phyloP scores from a whole-genome alignment of 2,797 vertebrate genomes.

The Pampus argenteus region DNA sequence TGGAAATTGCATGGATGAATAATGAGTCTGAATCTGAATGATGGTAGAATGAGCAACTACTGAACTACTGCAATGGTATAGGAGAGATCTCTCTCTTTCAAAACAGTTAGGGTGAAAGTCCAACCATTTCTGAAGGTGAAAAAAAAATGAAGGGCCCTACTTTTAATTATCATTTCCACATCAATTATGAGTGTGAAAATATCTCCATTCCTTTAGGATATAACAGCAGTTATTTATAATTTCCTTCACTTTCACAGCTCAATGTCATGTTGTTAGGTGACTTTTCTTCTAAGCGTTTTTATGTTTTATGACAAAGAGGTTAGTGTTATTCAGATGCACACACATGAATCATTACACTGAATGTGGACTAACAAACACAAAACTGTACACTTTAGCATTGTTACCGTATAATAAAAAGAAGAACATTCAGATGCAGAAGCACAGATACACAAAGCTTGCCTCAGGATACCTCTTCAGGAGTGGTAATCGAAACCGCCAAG shows the following conservation, averaged over 20 bases:
- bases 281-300: neutral
- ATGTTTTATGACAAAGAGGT: constrained; percentile 1
- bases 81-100: neutral
- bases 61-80: neutral
- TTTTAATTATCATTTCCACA: constrained; percentile 7
- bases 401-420: neutral
- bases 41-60: neutral
- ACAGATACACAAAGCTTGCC: neutral
- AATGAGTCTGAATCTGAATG: neutral
- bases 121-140: neutral
- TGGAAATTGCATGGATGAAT: neutral
- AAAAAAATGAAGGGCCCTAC: neutral
- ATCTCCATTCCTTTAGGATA: neutral
- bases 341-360: constrained; percentile 7
- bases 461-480: constrained; percentile 19
- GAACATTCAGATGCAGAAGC: neutral
- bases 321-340: constrained; percentile 10
- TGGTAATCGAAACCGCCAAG: constrained; percentile 11
- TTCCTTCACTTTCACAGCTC: neutral
- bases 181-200: neutral
- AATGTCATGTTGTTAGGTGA: constrained; percentile 2
- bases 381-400: neutral
- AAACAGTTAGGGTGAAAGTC: neutral
- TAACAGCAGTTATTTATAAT: neutral
- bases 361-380: neutral